Evolutionary conservation across 2,797 vertebrate species (phyloP).

Genomic region (Characodon lateralis): DNA sequence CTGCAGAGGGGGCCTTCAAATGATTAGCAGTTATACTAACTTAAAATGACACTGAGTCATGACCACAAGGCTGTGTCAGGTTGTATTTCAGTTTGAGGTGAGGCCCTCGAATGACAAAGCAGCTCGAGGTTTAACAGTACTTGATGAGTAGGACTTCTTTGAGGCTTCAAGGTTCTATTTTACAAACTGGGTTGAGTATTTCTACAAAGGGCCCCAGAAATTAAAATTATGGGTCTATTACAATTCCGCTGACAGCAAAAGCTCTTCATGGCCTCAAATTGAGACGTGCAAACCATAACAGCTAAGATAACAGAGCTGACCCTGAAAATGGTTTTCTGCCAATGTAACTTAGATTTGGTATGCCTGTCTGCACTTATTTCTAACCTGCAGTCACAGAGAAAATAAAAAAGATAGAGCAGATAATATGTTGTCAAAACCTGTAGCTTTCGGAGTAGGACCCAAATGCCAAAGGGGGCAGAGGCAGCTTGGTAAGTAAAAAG

Average conservation of each 20-base stretch:
- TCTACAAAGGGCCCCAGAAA: constrained; percentile 4
- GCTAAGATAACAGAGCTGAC: constrained; percentile 13
- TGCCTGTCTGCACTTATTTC: neutral
- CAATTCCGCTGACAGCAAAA: constrained; percentile 37
- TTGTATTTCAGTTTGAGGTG: constrained; percentile 24
- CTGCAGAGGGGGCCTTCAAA: constrained; percentile 9
- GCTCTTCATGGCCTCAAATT: neutral
- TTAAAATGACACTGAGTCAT: constrained; percentile 48
- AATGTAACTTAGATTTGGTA: neutral
- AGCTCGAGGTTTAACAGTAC: constrained; percentile 15
- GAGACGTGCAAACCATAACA: constrained; percentile 10
- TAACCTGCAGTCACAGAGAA: neutral
- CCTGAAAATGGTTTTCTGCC: neutral
- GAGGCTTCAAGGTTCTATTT: neutral
- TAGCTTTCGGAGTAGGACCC: no score
- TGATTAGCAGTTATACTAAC: constrained; percentile 5
- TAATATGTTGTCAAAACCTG: neutral
- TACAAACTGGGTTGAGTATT: neutral
- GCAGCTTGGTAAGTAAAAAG: no score
- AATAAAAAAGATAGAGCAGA: neutral
- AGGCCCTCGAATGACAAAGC: constrained; percentile 11
- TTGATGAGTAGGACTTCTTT: constrained; percentile 13
- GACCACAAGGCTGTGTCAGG: constrained; percentile 19
- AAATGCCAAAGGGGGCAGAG: no score
- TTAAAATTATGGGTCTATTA: constrained; percentile 3